Evolutionary conservation across 2,113 vertebrate genomes (phyloP).

Genomic region (Oreochromis spilurus): DNA sequence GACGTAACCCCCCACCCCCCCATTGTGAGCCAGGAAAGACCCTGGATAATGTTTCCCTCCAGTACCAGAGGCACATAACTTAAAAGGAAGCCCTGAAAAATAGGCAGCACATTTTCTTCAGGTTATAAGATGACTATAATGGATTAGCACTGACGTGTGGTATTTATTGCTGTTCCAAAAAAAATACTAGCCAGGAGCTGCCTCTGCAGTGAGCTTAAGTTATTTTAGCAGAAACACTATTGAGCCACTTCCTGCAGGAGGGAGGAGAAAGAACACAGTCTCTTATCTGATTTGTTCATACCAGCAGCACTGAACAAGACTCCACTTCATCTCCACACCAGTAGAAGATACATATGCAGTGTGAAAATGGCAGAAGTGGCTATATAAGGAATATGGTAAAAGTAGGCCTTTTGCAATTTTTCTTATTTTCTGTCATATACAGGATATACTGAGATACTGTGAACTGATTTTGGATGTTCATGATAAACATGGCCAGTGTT

Average conservation of each 20-base stretch:
- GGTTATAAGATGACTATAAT: not conserved
- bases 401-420: not conserved
- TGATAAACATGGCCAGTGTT: not conserved
- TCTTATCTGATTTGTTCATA: slow-evolving; percentile 22
- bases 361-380: not conserved
- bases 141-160: not conserved
- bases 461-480: not conserved
- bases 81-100: not conserved
- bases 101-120: not conserved
- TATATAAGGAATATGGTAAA: not conserved
- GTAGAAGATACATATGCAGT: not conserved
- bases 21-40: not conserved
- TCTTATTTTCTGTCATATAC: not conserved
- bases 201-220: not conserved
- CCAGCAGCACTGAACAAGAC: not conserved
- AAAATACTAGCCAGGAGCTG: not conserved
- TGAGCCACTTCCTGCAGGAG: slow-evolving; percentile 26
- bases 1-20: not conserved
- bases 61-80: not conserved
- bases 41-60: not conserved
- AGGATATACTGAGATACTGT: not conserved
- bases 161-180: slow-evolving; percentile 37
- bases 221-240: not conserved
- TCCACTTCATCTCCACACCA: not conserved
- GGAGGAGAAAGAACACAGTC: slow-evolving; percentile 3